Percentiles rank a stretch among this genome's conserved stretches.
Conservation (phyloP, 2,797 vertebrate genomes). For the Phalloptychus januarius region DNA sequence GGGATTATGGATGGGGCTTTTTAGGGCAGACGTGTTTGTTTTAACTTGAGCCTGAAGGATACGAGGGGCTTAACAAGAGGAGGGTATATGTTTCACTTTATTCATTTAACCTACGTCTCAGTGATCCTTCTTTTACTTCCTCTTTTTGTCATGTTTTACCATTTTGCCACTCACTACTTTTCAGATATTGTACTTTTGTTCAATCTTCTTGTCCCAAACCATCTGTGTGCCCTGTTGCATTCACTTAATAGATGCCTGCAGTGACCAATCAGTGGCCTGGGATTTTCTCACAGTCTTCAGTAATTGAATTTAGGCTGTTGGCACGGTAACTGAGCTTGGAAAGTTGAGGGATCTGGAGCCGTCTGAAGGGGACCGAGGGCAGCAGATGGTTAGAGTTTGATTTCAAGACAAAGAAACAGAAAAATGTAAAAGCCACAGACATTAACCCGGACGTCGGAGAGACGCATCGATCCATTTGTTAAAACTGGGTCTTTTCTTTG, state of each 20-base stretch:
- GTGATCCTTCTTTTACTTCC: constrained; percentile 12
- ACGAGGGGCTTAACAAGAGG: constrained; percentile 43
- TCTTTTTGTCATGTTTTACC: constrained; percentile 12
- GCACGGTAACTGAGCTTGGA: constrained; percentile 54
- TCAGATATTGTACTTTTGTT: constrained; percentile 15
- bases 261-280: constrained; percentile 62
- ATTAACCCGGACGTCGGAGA: background rate
- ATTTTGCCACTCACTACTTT: constrained; percentile 14
- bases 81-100: constrained; percentile 31
- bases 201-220: constrained; percentile 9
- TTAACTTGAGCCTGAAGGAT: constrained; percentile 63
- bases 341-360: constrained; percentile 18
- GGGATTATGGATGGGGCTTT: constrained; percentile 62
- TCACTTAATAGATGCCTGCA: constrained; percentile 52
- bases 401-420: constrained; percentile 17
- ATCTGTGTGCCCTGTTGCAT: constrained; percentile 15
- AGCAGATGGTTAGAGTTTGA: constrained; percentile 24
- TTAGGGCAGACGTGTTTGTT: constrained; percentile 68
- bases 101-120: constrained; percentile 36
- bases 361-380: constrained; percentile 20
- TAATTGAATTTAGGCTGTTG: constrained; percentile 71
- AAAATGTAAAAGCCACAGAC: constrained; percentile 2
- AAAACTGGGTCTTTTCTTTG: background rate
- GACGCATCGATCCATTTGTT: background rate
- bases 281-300: constrained; percentile 60